These are phyloP conservation scores for Tetramorium simillimum DNA, from an alignment of 1,140 invertebrate species.

Conservation along the genomic window DNA sequence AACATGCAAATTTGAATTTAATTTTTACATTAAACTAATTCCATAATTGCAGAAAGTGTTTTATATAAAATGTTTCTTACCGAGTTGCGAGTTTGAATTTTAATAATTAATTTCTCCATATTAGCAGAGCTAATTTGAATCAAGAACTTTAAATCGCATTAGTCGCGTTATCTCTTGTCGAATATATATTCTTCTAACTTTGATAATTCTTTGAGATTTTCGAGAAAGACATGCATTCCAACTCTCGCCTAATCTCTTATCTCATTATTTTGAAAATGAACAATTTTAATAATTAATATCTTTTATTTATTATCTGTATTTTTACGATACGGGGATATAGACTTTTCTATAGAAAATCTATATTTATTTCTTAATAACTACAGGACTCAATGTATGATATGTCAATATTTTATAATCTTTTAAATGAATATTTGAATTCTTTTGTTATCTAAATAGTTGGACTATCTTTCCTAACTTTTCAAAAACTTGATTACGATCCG, in stretches of 20 bases:
- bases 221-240: not conserved
- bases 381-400: not conserved
- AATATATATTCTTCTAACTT: not conserved
- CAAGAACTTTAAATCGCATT: not conserved
- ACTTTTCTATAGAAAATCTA: not conserved
- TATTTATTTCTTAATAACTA: not conserved
- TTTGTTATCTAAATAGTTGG: not conserved
- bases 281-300: not conserved
- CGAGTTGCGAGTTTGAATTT: not conserved
- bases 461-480: not conserved
- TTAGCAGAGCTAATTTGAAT: not conserved
- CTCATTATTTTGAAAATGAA: not conserved
- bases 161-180: not conserved
- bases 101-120: not conserved
- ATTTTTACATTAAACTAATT: not conserved
- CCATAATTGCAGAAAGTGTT: not conserved
- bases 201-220: not conserved
- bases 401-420: not conserved
- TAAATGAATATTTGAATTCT: not conserved
- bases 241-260: not conserved
- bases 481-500: constrained; percentile 65
- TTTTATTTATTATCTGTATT: not conserved
- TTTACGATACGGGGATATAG: not conserved
- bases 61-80: not conserved
- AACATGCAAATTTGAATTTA: not conserved